Evolutionary conservation across 2,113 vertebrate genomes (phyloP), one percentile per base, ranked within the genome.

Genomic region (Lepidothrix coronata): DNA sequence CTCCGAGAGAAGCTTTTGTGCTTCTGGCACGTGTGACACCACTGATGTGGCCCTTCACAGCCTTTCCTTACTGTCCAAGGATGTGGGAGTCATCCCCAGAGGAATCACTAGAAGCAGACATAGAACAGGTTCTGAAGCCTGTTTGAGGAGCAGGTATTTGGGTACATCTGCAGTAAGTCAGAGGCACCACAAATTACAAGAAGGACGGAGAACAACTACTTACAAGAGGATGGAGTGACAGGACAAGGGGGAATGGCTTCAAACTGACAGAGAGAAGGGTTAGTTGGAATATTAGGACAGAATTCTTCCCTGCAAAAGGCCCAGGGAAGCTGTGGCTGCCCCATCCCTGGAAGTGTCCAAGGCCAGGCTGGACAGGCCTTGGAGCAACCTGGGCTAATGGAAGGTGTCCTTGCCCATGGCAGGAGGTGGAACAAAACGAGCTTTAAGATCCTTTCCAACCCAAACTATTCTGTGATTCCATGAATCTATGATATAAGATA

Each of bases 21-120:
- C 5, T 19, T 16, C 11, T 2, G 24, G 27, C 6, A 30, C 2
- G 17, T 31, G 37, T 51, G 39, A 46, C 1, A 4, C 20, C 57
- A 58, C 35, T 46, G 9, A 2, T 2, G 51, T 5, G 59, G 6
- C 59, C 49, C 51, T 24, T 46, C 14, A 14, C 5, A 17, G 58
- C 39, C 52, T 44, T 39, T n/a, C 1, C 0, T 33, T 57, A 20
- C 21, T 37, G 35, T 4, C 28, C 83, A 46, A 44, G 72, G 65
- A 35, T 1, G 2, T 10, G 16, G 48, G 22, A 54, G 27, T 58
- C 12, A 13, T 18, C 43, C 51, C 57, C 12, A 8, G 25, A 27
- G 37, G 43, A 24, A 24, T 6, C 6, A 5, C 51, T 58, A n/a
- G 25, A 58, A 28, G 28, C 25, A 57, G 61, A 19, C 5, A 24